Base-by-base conservation (phyloP, 2,113 vertebrate species). In the Brienomyrus longianalis region DNA sequence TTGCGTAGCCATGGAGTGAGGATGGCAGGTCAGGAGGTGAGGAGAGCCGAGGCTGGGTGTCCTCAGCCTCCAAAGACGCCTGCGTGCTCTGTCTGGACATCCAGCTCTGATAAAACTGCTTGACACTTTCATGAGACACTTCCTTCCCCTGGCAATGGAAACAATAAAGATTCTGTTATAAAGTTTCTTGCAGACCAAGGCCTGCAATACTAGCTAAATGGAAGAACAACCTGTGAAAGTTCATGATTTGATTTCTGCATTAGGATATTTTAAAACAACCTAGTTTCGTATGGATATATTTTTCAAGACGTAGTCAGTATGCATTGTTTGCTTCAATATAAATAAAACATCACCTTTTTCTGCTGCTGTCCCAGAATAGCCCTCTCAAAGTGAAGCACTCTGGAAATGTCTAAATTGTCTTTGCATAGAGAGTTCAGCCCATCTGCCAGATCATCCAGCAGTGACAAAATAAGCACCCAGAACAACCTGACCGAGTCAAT, bases 61-160 rank as follows among this genome's bases (percentile, higher is more conserved):
- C 83, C 2, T 90, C 87, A 83, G 90, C 88, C 1, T 90, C 93
- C 83, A 92, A 83, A 17, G 93, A 93, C 0, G 91, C 92, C 80
- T 92, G 87, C 0, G 93, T 93, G 90, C 92, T 93, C 84, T 93
- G 92, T 70, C 92, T 94, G 52, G 94, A 95, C 3, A 95, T 89
- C 93, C 94, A 93, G 93, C 74, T 92, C 23, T 93, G 93, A 84
- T 95, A 93, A 91, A 94, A 94, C 89, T 93, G 92, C 91, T 95
- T 94, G 84, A 96, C 93, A 4, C 92, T 95, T n/a, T 96, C 94
- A 83, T 95, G 92, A 86, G 94, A 93, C 66, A 95, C 94, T 62
- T 96, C 94, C 93, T 93, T 95, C 13, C 95, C 96, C 96, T 96
- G 89, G 3, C 48, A 87, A 93, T 27, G 0, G 39, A 66, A 23